A percentile compares a stretch with the other conserved stretches of the same genome.
Conservation (phyloP, 2,888 invertebrate species). For the Meiosimyza platycephala region DNA sequence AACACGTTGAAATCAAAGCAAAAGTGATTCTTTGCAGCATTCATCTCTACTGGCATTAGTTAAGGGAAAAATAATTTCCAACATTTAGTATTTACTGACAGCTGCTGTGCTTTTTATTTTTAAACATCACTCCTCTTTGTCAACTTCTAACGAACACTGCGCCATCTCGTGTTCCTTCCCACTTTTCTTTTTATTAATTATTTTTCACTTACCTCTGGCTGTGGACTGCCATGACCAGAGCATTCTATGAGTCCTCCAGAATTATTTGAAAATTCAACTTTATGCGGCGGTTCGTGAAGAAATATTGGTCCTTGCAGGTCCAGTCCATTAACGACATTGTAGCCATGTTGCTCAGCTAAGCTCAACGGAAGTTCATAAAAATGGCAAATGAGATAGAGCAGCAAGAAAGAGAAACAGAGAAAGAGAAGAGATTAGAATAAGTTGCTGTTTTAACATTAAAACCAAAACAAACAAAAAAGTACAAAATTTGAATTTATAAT, state of each 20-base stretch:
- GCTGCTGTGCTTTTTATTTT: too few relatives aligned
- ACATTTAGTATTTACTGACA: too few relatives aligned
- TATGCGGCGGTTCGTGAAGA: constrained; percentile 77
- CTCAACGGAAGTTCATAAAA: too few relatives aligned
- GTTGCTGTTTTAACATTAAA: background rate
- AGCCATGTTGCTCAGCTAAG: constrained; percentile 49
- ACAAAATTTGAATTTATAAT: constrained; percentile 53
- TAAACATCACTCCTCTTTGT: too few relatives aligned
- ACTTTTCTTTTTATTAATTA: too few relatives aligned
- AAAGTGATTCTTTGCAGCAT: too few relatives aligned
- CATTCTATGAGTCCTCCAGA: constrained; percentile 79
- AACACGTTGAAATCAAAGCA: constrained; percentile 11
- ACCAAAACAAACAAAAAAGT: constrained; percentile 1
- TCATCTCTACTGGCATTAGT: too few relatives aligned
- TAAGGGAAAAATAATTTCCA: too few relatives aligned
- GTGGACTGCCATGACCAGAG: constrained; percentile 75
- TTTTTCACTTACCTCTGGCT: constrained; percentile 71
- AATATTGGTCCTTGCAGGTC: constrained; percentile 79
- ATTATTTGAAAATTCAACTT: constrained; percentile 82
- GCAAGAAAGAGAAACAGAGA: constrained; percentile 44
- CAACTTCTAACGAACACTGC: too few relatives aligned
- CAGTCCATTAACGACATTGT: constrained; percentile 63
- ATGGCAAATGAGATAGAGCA: constrained; percentile 15
- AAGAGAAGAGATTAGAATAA: constrained; percentile 10
- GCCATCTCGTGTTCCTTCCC: too few relatives aligned